These are phyloP conservation scores for Luscinia luscinia DNA, from an alignment of 2,797 vertebrate species.

Conservation along the genomic window DNA sequence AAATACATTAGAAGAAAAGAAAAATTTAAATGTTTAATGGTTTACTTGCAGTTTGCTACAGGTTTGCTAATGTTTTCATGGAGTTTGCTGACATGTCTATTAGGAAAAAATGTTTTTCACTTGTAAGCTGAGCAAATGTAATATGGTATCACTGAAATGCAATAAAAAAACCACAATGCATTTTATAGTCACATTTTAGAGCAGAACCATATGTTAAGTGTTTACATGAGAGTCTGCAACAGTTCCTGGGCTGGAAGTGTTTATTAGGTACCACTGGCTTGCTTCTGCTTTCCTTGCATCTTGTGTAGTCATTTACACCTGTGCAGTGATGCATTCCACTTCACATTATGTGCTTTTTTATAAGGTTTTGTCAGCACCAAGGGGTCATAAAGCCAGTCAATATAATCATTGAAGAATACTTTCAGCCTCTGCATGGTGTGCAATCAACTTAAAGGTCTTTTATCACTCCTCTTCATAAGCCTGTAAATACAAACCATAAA, in stretches of 20 bases:
- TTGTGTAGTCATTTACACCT: constrained; percentile 57
- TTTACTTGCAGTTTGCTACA: no score
- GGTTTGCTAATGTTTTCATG: background rate
- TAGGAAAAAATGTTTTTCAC: background rate
- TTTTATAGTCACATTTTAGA: constrained; percentile 47
- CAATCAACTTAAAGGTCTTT: constrained; percentile 44
- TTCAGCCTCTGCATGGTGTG: background rate
- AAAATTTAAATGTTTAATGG: background rate
- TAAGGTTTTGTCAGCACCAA: constrained; percentile 28
- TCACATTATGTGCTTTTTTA: constrained; percentile 26
- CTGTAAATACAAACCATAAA: constrained; percentile 44
- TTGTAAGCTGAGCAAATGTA: background rate
- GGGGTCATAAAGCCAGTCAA: constrained; percentile 49
- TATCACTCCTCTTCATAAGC: constrained; percentile 31
- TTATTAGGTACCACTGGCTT: constrained; percentile 37
- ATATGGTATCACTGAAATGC: background rate
- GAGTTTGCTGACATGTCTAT: background rate
- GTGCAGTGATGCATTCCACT: constrained; percentile 33
- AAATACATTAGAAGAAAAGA: background rate
- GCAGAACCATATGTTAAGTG: constrained; percentile 28
- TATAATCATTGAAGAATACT: constrained; percentile 32
- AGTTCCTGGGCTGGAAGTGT: constrained; percentile 44
- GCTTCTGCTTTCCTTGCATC: constrained; percentile 43
- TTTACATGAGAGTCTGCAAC: constrained; percentile 21
- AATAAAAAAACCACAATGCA: constrained; percentile 2